Evolutionary conservation across 2,113 vertebrate species (phyloP), one percentile per base, ranked within the genome.

Genomic region (Eudorcas thomsonii): DNA sequence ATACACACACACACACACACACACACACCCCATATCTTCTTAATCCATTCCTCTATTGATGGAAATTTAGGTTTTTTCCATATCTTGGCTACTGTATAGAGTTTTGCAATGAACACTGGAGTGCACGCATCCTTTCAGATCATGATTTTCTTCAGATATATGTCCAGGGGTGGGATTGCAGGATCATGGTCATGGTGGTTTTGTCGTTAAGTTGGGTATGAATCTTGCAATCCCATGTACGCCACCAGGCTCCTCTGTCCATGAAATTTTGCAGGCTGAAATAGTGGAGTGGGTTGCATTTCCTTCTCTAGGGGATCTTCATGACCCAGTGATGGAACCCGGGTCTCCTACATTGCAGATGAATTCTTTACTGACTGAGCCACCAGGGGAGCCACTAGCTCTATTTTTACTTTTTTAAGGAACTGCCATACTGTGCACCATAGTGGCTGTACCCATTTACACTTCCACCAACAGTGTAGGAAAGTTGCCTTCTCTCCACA

Each of bases 131-230:
- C 62, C 3, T 64, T 64, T 64, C 30, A n/a, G 30, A n/a, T n/a
- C 30, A 64, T 64, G 62, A 64, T 64, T 64, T 64, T 64, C 15
- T 64, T 64, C 15, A 33, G 7, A 17, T 17, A 64, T 64, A 64
- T 64, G 30, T 33, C 60, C 30, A 64, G 60, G 60, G 16, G 14
- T 62, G 62, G 30, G 15, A n/a, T 17, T 64, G 7, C 15, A 64
- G 62, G 15, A n/a, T 64, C 15, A 17, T n/a, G 62, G 30, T n/a
- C 0, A 1, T n/a, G 62, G 30, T n/a, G 15, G 30, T 64, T 64
- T n/a, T 2, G 3, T 64, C 0, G 0, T 3, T n/a, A 30, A 62
- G 30, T 64, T 1, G 0, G 62, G 62, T n/a, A n/a, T 0, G 2
- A 9, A 64, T 17, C 30, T 64, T 64, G 15, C 0, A 17, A n/a